Base-by-base conservation (phyloP, 2,888 invertebrate species). In the Rhynchonema sp. region DNA sequence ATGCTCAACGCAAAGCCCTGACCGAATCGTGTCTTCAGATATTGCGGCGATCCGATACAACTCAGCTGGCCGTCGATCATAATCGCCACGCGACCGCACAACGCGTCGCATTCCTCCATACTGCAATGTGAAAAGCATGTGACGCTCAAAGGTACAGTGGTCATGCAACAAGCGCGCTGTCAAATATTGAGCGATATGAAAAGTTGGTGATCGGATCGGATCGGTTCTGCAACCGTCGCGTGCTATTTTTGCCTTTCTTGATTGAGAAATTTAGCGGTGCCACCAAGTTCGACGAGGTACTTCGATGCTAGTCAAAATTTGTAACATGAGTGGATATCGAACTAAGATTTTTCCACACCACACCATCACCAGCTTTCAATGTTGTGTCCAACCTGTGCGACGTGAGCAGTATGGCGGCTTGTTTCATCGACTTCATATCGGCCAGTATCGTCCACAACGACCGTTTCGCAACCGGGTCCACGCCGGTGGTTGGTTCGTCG, bases 61-160 rank as follows among this genome's bases (percentile, higher is more conserved):
- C 81, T 80, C 70, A 86, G 83, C 65, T 80, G 78, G 0, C 86
- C 86, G 69, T 83, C 82, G 59, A 85, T 85, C 86, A 87, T 86
- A 62, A 87, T 83, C 46, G 84, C 84, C 66, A 86, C 75, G 9
- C 85, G 78, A 1, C 84, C 83, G 23, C 49, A 49, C 49, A 49
- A 49, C n/a, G 3, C 49, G 49, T 49, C 49, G 23, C 49, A 49
- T n/a, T 49, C 49, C 49, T 49, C 49, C 49, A 49, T 49, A n/a
- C 49, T 49, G 49, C 23, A 38, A 6, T 38, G 38, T 38, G 17
- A 38, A 6, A 38, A 6, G 38, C 38, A 38, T 38, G 38, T 38
- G 38, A 38, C 38, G 38, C 38, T 17, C 38, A 13, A 6, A 17
- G 9, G 17, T 38, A 38, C 38, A 38, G 9, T 38, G 6, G 17